Conservation (phyloP, 2,888 invertebrate genomes). For the Merodon equestris region DNA sequence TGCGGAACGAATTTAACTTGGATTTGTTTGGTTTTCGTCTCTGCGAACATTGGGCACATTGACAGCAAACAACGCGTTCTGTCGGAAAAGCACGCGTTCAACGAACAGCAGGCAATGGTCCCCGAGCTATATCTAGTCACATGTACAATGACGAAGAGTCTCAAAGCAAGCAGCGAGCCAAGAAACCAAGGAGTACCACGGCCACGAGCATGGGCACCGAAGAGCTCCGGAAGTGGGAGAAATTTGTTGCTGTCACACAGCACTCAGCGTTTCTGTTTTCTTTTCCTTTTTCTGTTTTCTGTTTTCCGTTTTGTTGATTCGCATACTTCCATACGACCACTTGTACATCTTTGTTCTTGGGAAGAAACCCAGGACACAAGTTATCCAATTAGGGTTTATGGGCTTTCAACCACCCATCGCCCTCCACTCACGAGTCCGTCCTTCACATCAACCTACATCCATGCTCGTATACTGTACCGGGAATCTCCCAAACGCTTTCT, state of each 20-base stretch:
- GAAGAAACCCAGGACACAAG: constrained; percentile 59
- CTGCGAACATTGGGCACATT: constrained; percentile 29
- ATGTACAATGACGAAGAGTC: too few species aligned
- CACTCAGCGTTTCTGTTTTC: constrained; percentile 50
- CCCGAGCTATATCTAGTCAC: too few species aligned
- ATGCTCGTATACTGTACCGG: too few species aligned
- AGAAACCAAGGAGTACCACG: neutral
- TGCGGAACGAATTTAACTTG: constrained; percentile 58
- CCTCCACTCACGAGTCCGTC: too few species aligned
- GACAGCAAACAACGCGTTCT: constrained; percentile 22
- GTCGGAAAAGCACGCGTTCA: neutral
- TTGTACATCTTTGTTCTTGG: constrained; percentile 25
- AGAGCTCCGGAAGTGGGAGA: constrained; percentile 59
- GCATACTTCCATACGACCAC: constrained; percentile 8
- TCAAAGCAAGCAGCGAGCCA: neutral
- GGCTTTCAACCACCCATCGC: constrained; percentile 6
- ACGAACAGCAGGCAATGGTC: too few species aligned
- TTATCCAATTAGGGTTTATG: constrained; percentile 65
- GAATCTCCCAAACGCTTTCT: too few species aligned
- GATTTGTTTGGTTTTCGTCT: constrained; percentile 52
- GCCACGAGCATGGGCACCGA: constrained; percentile 5
- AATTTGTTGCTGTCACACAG: constrained; percentile 65
- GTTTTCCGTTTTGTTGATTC: constrained; percentile 30
- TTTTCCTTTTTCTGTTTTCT: constrained; percentile 27
- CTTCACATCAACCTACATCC: too few species aligned